A percentile compares a stretch with the other conserved stretches of the same genome.
phyloP scores from a whole-genome alignment of 92 coral and sea anemone genomes.

The Epizoanthus rinbou region DNA sequence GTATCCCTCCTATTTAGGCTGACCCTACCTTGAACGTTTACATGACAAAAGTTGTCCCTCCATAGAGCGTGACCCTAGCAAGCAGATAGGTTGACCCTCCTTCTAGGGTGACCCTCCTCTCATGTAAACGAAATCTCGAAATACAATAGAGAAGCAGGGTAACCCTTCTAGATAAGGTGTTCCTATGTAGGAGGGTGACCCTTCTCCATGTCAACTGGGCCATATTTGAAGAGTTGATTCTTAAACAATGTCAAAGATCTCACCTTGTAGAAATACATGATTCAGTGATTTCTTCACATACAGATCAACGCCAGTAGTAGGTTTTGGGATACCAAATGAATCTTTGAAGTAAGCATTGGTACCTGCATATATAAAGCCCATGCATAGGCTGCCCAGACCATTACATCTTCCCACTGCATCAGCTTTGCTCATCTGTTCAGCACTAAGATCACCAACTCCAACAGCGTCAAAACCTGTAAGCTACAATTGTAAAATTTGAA shows the following conservation, averaged over 20 bases:
- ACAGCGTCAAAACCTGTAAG: conserved; percentile 3
- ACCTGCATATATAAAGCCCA: background rate
- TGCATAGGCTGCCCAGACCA: background rate
- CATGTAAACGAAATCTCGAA: too few relatives aligned
- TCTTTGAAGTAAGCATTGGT: conserved; percentile 2
- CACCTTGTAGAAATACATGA: background rate
- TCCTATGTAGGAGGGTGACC: too few relatives aligned
- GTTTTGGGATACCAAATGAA: background rate
- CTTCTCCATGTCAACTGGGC: too few relatives aligned
- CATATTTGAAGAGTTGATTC: too few relatives aligned
- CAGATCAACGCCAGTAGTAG: background rate
- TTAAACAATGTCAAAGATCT: background rate
- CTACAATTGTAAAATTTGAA: background rate
- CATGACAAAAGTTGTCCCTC: too few relatives aligned
- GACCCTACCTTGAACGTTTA: too few relatives aligned
- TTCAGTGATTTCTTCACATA: conserved; percentile 12
- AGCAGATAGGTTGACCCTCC: too few relatives aligned
- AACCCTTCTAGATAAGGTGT: too few relatives aligned
- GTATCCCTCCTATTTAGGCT: too few relatives aligned
- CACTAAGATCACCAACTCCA: background rate
- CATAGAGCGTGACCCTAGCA: too few relatives aligned
- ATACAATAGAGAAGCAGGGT: too few relatives aligned
- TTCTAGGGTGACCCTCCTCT: too few relatives aligned
- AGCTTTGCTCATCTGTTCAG: background rate
- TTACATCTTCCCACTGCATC: background rate